Evolutionary conservation across 2,888 invertebrate genomes (phyloP).

Genomic region (Eledona agricola): DNA sequence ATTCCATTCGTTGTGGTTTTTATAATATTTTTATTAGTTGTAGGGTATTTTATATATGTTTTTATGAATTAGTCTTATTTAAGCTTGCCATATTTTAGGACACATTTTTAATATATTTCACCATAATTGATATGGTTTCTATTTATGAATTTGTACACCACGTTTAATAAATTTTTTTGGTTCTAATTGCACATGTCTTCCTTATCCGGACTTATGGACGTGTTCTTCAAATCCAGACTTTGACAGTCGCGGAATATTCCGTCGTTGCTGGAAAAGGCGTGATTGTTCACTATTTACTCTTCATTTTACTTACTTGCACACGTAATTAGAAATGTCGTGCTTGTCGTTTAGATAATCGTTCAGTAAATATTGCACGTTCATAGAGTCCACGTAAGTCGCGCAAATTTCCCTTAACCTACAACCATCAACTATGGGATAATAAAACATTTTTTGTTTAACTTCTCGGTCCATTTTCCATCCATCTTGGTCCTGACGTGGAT

Average conservation of each 20-base stretch:
- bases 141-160: too few relatives aligned
- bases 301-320: slow-evolving; percentile 50
- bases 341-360: slow-evolving; percentile 41
- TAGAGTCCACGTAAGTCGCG: slow-evolving; percentile 42
- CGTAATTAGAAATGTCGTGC: slow-evolving; percentile 41
- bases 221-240: slow-evolving; percentile 18
- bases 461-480: slow-evolving; percentile 52
- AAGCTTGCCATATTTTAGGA: slow-evolving; percentile 31
- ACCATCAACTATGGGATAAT: background rate
- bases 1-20: slow-evolving; percentile 7
- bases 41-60: slow-evolving; percentile 13
- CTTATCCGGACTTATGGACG: slow-evolving; percentile 1
- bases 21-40: slow-evolving; percentile 19
- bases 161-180: slow-evolving; percentile 26
- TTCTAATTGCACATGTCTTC: background rate
- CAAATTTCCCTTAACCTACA: slow-evolving; percentile 49
- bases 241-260: slow-evolving; percentile 51
- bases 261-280: slow-evolving; percentile 42
- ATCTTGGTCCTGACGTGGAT: slow-evolving; percentile 44
- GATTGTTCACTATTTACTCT: slow-evolving; percentile 7
- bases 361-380: slow-evolving; percentile 43
- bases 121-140: slow-evolving; percentile 29
- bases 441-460: slow-evolving; percentile 38
- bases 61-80: slow-evolving; percentile 7
- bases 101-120: slow-evolving; percentile 20